Percentiles rank a stretch among this genome's conserved stretches.
These are phyloP conservation scores for Epinephelus fuscoguttatus DNA, from an alignment of 2,113 vertebrate genomes.

Conservation along the genomic window DNA sequence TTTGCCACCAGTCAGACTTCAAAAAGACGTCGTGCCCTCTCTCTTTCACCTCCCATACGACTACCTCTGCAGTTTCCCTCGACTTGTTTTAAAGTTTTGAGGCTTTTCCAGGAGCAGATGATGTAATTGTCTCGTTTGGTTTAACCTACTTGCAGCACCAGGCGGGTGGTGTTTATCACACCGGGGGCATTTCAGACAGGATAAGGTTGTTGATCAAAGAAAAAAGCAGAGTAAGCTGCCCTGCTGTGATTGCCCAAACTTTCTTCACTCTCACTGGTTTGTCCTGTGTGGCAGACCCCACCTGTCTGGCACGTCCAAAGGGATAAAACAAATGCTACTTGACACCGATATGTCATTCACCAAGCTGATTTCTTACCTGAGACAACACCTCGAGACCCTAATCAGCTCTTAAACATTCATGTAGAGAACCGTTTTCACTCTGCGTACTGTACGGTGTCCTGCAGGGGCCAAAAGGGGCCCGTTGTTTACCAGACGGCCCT, in stretches of 20 bases:
- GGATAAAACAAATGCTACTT: slow-evolving; percentile 46
- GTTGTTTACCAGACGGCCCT: slow-evolving; percentile 42
- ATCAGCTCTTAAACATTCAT: slow-evolving; percentile 38
- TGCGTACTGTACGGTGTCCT: slow-evolving; percentile 39
- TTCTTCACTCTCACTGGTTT: background rate
- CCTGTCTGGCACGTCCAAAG: slow-evolving; percentile 31
- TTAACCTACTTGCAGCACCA: slow-evolving; percentile 58
- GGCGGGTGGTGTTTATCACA: slow-evolving; percentile 54
- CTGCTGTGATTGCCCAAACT: slow-evolving; percentile 5
- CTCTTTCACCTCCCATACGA: background rate
- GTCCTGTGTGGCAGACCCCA: slow-evolving; percentile 19
- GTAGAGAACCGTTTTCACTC: background rate
- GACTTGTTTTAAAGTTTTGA: slow-evolving; percentile 21
- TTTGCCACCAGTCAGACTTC: background rate
- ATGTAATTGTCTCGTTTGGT: slow-evolving; percentile 47
- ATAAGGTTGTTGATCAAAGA: slow-evolving; percentile 54
- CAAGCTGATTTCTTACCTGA: slow-evolving; percentile 28
- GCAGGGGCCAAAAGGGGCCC: slow-evolving; percentile 46
- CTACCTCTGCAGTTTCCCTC: slow-evolving; percentile 5
- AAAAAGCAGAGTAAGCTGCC: slow-evolving; percentile 8
- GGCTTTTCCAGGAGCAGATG: slow-evolving; percentile 27
- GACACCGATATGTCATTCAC: slow-evolving; percentile 67
- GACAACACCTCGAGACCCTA: slow-evolving; percentile 2
- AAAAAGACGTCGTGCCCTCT: background rate
- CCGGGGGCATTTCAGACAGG: slow-evolving; percentile 8